These are phyloP conservation scores for Pocillopora verrucosa DNA, from an alignment of 64 coral and sea anemone genomes.

Conservation along the genomic window DNA sequence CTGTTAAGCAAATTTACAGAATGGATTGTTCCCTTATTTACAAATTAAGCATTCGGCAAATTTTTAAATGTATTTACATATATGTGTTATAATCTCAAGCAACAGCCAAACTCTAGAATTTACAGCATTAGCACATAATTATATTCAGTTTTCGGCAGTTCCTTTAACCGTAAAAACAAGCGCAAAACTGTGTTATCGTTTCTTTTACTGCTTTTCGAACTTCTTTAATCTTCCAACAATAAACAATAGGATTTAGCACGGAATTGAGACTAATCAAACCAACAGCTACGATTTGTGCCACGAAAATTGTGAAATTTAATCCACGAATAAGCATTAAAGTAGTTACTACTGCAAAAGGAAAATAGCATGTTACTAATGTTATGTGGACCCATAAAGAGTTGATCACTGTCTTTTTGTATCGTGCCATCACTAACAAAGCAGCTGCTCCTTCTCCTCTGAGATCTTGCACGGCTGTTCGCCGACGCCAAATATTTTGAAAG, in stretches of 20 bases:
- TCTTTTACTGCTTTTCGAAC: conserved; percentile 1
- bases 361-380: neutral
- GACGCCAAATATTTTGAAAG: neutral
- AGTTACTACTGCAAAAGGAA: neutral
- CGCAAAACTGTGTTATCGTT: neutral
- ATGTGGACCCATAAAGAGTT: neutral
- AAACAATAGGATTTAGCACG: neutral
- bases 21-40: no score
- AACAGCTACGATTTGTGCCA: neutral
- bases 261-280: neutral
- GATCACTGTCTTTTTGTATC: neutral
- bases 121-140: no score
- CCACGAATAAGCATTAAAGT: neutral
- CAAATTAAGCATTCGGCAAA: no score
- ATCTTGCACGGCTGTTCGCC: neutral
- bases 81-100: no score
- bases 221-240: conserved; percentile 23
- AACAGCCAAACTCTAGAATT: no score
- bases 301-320: neutral
- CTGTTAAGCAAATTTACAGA: no score
- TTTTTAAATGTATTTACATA: no score
- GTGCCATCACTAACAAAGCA: neutral
- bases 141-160: no score
- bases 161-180: neutral
- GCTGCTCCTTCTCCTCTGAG: neutral